Base-by-base conservation (phyloP, 2,113 vertebrate genomes). In the Cynocephalus volans region DNA sequence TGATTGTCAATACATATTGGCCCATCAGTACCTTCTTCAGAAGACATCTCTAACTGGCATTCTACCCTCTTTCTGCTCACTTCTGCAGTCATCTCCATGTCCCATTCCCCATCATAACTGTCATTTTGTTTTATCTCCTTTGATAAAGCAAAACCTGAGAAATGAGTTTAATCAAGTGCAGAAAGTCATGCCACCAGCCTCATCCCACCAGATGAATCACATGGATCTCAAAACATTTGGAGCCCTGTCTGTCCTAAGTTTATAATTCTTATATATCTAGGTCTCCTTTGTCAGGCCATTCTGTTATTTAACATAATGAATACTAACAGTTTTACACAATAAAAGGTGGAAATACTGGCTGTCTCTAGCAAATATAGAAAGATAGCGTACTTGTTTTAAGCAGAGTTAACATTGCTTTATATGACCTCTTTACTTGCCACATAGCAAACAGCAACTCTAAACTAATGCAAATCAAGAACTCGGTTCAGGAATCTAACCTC, bases 241-340 rank as follows among this genome's bases (percentile, higher is more conserved):
- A 96, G 98, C 96, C 97, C 65, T 98, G 95, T 97, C 85, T 97
- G 96, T 93, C 92, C 93, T 97, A 94, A 6, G 45, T 98, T 98
- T 97, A 97, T 97, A 98, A 98, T 98, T 98, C 97, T 98, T 97
- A 97, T 96, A 88, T 97, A 96, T 94, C 95, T 97, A 64, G n/a
- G 85, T 90, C 86, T 97, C 95, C 54, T 73, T 92, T 97, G 93
- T 97, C 97, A 96, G 96, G 64, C 95, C 96, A 98, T 97, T 98
- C 97, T 97, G 98, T 98, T 98, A 98, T 97, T 97, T 98, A 98
- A 98, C 97, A 97, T 97, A 98, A 96, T 89, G 41, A 96, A 97
- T 96, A 88, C 85, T 97, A 98, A 97, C 90, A 97, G 90, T 90
- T 73, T 96, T 90, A 72, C 0, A 2, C 54, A 92, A 67, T 73